Conservation (phyloP, 2,888 invertebrate species). For the Acronicta leporina region DNA sequence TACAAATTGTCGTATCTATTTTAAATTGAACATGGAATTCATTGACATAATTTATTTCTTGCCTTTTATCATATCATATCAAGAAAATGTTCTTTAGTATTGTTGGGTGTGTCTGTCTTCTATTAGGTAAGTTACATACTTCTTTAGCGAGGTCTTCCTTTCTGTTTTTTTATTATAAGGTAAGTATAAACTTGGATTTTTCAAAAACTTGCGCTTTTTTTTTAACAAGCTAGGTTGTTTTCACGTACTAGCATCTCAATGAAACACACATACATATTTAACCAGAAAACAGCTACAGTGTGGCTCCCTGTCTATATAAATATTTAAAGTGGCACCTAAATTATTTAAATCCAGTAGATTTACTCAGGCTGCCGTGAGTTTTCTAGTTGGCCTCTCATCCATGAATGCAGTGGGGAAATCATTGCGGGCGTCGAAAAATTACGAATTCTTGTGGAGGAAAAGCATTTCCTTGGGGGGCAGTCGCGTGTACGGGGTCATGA, state of each 20-base stretch:
- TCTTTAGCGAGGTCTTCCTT: too few species aligned
- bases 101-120: too few species aligned
- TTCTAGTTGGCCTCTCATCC: conserved; percentile 61
- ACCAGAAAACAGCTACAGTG: conserved; percentile 36
- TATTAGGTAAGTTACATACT: not conserved
- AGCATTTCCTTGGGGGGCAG: conserved; percentile 66
- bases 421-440: conserved; percentile 64
- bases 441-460: conserved; percentile 65
- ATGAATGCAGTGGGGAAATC: conserved; percentile 73
- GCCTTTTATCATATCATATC: too few species aligned
- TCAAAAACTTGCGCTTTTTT: conserved; percentile 10
- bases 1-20: too few species aligned
- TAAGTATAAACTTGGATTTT: not conserved
- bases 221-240: conserved; percentile 11
- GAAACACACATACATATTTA: conserved; percentile 47
- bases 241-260: conserved; percentile 37
- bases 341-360: conserved; percentile 55
- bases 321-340: conserved; percentile 54
- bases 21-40: too few species aligned
- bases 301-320: conserved; percentile 36
- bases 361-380: conserved; percentile 37
- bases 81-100: too few species aligned
- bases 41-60: too few species aligned
- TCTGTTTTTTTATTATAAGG: too few species aligned
- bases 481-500: conserved; percentile 58